Conservation (phyloP, 2,113 vertebrate species). For the Synchiropus splendidus region DNA sequence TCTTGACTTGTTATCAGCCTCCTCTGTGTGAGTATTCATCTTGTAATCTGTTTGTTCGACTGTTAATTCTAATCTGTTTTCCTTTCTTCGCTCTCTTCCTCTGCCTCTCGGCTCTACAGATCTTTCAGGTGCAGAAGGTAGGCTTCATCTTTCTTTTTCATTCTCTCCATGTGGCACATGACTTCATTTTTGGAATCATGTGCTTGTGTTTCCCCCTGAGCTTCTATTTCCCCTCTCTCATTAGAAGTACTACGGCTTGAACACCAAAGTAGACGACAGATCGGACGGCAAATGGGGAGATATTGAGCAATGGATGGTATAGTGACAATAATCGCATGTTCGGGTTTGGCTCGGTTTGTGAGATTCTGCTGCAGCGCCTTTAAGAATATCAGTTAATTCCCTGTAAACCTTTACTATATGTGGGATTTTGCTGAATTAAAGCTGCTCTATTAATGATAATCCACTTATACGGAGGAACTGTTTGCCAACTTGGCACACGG, state of each 20-base stretch:
- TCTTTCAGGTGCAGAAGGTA: constrained; percentile 99
- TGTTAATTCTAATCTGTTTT: constrained; percentile 3
- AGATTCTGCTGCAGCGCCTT: no score
- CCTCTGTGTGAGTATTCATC: not conserved
- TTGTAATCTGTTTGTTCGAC: not conserved
- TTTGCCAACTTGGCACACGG: constrained; percentile 19
- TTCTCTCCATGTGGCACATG: not conserved
- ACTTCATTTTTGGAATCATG: not conserved
- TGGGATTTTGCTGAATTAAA: constrained; percentile 35
- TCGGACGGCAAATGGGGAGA: constrained; percentile 87
- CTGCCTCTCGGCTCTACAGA: constrained; percentile 60
- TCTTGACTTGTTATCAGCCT: no score
- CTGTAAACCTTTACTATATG: constrained; percentile 29
- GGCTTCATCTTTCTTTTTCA: constrained; percentile 37
- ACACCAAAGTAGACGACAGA: constrained; percentile 79
- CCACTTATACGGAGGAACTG: constrained; percentile 29
- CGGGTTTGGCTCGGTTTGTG: not conserved
- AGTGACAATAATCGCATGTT: constrained; percentile 7
- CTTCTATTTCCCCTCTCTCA: constrained; percentile 5
- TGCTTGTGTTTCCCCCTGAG: not conserved
- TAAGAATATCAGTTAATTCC: no score
- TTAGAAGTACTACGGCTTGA: constrained; percentile 95
- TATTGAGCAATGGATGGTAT: constrained; percentile 99
- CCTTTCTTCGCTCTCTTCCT: constrained; percentile 6
- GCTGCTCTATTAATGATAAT: constrained; percentile 36